Percentiles rank a stretch among this genome's conserved stretches.
These are phyloP conservation scores for Pachyseris speciosa DNA, from an alignment of 64 coral and sea anemone species.

Conservation along the genomic window DNA sequence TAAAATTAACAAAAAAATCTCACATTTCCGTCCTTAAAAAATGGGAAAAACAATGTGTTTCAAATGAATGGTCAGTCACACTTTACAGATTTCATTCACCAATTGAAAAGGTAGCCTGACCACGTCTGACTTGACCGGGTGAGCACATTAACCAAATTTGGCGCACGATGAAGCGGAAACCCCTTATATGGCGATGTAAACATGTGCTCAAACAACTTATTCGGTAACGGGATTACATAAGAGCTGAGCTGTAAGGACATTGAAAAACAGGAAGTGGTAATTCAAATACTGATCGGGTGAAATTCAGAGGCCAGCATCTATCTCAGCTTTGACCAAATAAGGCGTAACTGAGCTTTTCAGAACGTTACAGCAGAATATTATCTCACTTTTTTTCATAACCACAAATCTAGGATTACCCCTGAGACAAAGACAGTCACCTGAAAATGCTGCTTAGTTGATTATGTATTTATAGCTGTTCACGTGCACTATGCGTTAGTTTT, in stretches of 20 bases:
- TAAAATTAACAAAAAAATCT: not conserved
- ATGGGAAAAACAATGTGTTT: not conserved
- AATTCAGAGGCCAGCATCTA: not conserved
- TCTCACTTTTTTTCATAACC: not conserved
- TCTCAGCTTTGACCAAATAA: constrained; percentile 28
- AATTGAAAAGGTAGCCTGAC: not conserved
- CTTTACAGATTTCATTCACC: not conserved
- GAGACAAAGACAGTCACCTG: not conserved
- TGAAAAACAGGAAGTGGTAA: constrained; percentile 21
- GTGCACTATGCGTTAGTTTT: not conserved
- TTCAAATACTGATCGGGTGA: not conserved
- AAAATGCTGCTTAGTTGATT: not conserved
- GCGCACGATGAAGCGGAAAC: constrained; percentile 5
- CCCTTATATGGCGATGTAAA: constrained; percentile 33
- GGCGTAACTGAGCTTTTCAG: not conserved
- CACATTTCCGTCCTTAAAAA: not conserved
- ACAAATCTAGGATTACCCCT: not conserved
- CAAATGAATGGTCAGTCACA: not conserved
- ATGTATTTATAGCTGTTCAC: too few relatives aligned
- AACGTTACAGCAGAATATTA: not conserved
- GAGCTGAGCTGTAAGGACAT: not conserved
- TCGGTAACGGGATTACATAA: not conserved
- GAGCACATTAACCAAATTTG: not conserved
- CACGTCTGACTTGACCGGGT: not conserved
- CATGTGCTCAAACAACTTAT: not conserved